These are phyloP conservation scores for Cryptoprocta ferox DNA, from an alignment of 2,797 vertebrate species.

Conservation along the genomic window DNA sequence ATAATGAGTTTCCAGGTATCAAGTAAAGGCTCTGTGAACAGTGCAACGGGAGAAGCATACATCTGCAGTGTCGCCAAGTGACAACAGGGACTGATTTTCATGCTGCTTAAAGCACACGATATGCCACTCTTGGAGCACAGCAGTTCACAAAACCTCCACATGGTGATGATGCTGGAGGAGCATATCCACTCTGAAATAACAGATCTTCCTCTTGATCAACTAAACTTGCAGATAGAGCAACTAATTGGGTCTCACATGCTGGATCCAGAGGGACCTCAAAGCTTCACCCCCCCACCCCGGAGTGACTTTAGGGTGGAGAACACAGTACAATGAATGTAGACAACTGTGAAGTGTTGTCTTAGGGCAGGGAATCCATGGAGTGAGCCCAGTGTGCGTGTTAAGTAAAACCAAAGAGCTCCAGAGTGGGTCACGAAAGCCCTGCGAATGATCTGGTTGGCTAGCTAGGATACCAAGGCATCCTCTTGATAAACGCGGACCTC, in stretches of 20 bases:
- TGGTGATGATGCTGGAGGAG: neutral
- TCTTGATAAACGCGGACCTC: neutral
- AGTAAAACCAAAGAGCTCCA: neutral
- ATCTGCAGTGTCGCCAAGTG: neutral
- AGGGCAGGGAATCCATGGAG: neutral
- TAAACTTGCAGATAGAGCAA: neutral
- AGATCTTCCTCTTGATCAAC: neutral
- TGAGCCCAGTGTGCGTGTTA: neutral
- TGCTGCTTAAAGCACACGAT: neutral
- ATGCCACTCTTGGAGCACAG: neutral
- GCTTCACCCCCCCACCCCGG: too few species aligned
- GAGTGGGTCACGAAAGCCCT: neutral
- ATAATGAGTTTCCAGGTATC: neutral
- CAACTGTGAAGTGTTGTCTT: neutral
- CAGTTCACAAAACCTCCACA: neutral
- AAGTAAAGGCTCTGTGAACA: neutral
- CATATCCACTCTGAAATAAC: neutral
- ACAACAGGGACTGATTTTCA: neutral
- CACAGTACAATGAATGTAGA: conserved; percentile 29
- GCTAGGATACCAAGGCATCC: rapidly evolving
- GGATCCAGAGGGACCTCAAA: neutral
- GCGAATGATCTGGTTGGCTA: neutral
- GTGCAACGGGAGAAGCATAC: neutral
- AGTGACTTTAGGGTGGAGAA: conserved; percentile 9
- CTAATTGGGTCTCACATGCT: conserved; percentile 52